Evolutionary conservation across 2,797 vertebrate genomes (phyloP).

Genomic region (Mormyrus hasselquistii): DNA sequence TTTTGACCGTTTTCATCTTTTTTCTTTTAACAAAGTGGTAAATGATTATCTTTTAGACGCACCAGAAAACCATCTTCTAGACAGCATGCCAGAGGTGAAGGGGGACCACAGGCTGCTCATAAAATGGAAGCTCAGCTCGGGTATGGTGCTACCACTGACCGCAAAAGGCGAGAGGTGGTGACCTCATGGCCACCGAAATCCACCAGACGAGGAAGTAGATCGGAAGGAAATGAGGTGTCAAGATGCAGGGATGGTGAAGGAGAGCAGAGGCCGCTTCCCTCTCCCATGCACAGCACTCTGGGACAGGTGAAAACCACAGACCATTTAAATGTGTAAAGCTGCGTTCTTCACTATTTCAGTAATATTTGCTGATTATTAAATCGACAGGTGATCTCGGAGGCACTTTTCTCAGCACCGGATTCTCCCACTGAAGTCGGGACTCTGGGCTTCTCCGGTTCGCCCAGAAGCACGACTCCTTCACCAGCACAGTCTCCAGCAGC

Average conservation of each 20-base stretch:
- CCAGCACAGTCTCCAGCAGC: constrained; percentile 33
- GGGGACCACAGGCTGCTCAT: constrained; percentile 22
- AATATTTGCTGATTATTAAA: background rate
- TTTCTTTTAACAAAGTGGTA: background rate
- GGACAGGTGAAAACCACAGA: constrained; percentile 52
- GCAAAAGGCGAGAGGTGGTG: constrained; percentile 32
- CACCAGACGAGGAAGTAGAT: constrained; percentile 14
- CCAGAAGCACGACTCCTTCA: constrained; percentile 23
- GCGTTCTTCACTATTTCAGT: background rate
- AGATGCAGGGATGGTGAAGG: constrained; percentile 18
- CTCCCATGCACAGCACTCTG: constrained; percentile 54
- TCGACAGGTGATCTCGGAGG: constrained; percentile 64
- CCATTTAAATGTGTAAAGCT: background rate
- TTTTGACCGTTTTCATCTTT: background rate
- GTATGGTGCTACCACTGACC: constrained; percentile 27
- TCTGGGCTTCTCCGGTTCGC: constrained; percentile 10
- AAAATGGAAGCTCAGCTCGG: constrained; percentile 19
- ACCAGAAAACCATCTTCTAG: constrained; percentile 28
- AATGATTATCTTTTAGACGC: background rate
- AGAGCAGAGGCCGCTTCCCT: constrained; percentile 37
- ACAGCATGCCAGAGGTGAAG: constrained; percentile 2
- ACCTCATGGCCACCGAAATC: constrained; percentile 22
- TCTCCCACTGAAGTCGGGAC: constrained; percentile 34
- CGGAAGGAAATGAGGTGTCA: constrained; percentile 28
- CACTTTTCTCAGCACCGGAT: constrained; percentile 51